Percentiles rank a stretch among this genome's conserved stretches.
phyloP scores from a whole-genome alignment of 2,113 vertebrate genomes.

The human region GRCh38 chr3:85051001-85051500 shows the following conservation, averaged over 20 bases:
- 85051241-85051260: background rate
- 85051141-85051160: slow-evolving; percentile 35
- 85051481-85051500: background rate
- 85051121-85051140: slow-evolving; percentile 56
- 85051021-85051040: slow-evolving; percentile 43
- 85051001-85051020: slow-evolving; percentile 61
- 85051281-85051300: background rate
- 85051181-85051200: slow-evolving; percentile 27
- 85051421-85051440: background rate
- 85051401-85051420: background rate
- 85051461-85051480: background rate
- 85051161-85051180: slow-evolving; percentile 49
- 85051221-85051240: background rate
- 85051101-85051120: slow-evolving; percentile 70
- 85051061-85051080: slow-evolving; percentile 64
- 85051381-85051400: background rate
- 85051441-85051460: background rate
- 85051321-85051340: background rate
- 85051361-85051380: background rate
- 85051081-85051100: slow-evolving; percentile 63
- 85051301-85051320: background rate
- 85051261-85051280: background rate
- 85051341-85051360: background rate
- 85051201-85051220: slow-evolving; percentile 34
- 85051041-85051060: slow-evolving; percentile 48